Base-by-base conservation (phyloP, 2,797 vertebrate genomes). In the Trachurus trachurus region DNA sequence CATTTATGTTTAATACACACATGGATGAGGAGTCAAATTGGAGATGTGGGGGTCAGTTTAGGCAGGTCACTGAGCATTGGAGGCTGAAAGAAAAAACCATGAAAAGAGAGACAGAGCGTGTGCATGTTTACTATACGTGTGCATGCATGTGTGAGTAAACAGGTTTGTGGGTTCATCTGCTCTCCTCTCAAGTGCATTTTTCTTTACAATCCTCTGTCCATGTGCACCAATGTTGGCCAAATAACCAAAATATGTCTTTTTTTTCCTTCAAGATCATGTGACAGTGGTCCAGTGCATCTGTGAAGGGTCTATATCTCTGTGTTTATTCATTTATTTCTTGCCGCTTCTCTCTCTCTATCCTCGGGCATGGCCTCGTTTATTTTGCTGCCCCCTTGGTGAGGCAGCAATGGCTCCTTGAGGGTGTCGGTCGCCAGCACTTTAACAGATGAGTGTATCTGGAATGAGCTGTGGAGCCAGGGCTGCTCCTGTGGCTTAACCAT, bases 1-100 rank as follows among this genome's bases (percentile, higher is more conserved):
- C 89, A 92, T 94, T 86, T 84, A 93, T 94, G 80, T 94, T 94
- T 93, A 85, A 95, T 94, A 76, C 61, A 66, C 86, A 79, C 80
- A 87, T 76, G 86, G 83, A 87, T 76, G 78, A 86, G 70, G 68
- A 88, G 84, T 84, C 83, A 85, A 89, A 89, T 75, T 79, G 72
- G 66, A 91, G 87, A 84, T 74, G 81, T 61, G 65, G 84, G 84
- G 91, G 86, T 93, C 80, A 88, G 73, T 81, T 85, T 72, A 78
- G 83, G 68, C 64, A 60, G 83, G 86, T 90, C 92, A 86, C 70
- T 52, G 83, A 88, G 67, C 86, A 84, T 72, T 56, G 19, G 44
- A 81, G 59, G 71, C 54, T 19, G 67, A 61, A 74, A 71, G 47
- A 53, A 73, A 26, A 71, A 81, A 29, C n/a, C 49, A 34, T 44